Evolutionary conservation across 2,113 vertebrate genomes (phyloP).

Genomic region (Siniperca knerii): DNA sequence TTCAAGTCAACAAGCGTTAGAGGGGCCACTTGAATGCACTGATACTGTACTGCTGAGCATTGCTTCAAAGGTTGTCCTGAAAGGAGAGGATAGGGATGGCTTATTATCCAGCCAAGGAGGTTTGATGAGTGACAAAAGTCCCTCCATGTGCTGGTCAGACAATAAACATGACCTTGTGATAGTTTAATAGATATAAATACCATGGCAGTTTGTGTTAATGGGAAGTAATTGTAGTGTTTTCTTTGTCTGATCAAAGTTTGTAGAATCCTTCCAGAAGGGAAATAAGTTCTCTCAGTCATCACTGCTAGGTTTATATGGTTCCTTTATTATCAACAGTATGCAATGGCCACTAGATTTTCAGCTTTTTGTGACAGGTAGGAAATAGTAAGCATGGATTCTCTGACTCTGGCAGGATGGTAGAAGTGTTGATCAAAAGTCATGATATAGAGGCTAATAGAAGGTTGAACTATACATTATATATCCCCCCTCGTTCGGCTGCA

Average conservation of each 20-base stretch:
- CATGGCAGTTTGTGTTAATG: not conserved
- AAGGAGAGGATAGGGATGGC: not conserved
- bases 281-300: conserved; percentile 49
- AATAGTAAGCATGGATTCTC: conserved; percentile 18
- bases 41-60: conserved; percentile 15
- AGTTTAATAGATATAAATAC: not conserved
- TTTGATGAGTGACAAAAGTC: conserved; percentile 8
- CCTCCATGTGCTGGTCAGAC: not conserved
- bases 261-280: not conserved
- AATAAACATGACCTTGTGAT: not conserved
- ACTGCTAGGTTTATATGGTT: conserved; percentile 36
- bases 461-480: not conserved
- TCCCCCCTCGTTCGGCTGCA: not conserved
- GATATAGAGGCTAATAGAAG: not conserved
- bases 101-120: not conserved
- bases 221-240: not conserved
- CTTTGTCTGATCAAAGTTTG: not conserved
- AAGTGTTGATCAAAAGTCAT: conserved; percentile 10
- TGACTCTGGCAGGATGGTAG: conserved; percentile 12
- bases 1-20: conserved; percentile 39
- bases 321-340: conserved; percentile 67
- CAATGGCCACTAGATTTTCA: conserved; percentile 48
- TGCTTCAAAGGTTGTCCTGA: conserved; percentile 13
- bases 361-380: conserved; percentile 31
- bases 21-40: not conserved